Evolutionary conservation across 1,140 invertebrate species (phyloP).

Genomic region (Drosophila burlai): DNA sequence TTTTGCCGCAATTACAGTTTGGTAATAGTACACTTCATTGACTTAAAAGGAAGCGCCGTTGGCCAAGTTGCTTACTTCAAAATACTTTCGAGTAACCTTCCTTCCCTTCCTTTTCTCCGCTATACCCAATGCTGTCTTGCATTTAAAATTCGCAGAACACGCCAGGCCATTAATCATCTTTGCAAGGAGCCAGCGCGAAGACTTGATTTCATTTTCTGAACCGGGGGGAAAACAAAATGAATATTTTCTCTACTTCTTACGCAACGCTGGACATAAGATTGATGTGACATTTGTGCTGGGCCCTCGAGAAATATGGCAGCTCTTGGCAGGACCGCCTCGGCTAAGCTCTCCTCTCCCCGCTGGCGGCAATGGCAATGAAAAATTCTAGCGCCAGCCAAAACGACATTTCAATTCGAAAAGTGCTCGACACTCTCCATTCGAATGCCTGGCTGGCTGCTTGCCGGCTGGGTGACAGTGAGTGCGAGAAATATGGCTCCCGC

Average conservation of each 20-base stretch:
- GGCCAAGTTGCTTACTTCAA: conserved; percentile 43
- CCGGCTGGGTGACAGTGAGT: conserved; percentile 65
- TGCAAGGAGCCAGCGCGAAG: conserved; percentile 44
- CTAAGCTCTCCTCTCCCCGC: neutral
- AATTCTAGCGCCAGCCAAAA: conserved; percentile 79
- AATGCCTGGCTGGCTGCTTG: neutral
- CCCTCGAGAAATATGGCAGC: conserved; percentile 78
- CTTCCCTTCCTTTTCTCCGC: neutral
- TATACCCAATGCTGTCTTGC: conserved; percentile 15
- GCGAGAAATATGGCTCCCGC: conserved; percentile 78
- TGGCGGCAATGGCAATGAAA: conserved; percentile 78
- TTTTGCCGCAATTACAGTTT: conserved; percentile 4
- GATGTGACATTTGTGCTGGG: conserved; percentile 81
- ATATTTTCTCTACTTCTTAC: conserved; percentile 80
- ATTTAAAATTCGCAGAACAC: conserved; percentile 70
- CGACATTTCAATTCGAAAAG: conserved; percentile 82
- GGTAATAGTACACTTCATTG: conserved; percentile 1
- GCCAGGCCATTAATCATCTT: conserved; percentile 74
- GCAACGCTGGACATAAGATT: conserved; percentile 81
- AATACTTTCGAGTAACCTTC: conserved; percentile 18
- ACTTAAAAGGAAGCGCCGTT: conserved; percentile 3
- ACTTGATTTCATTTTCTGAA: conserved; percentile 68
- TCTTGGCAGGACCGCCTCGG: conserved; percentile 40
- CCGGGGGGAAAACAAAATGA: conserved; percentile 65
- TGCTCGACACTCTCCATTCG: conserved; percentile 63